phyloP scores from a whole-genome alignment of 2,797 vertebrate species.

The Parambassis ranga region DNA sequence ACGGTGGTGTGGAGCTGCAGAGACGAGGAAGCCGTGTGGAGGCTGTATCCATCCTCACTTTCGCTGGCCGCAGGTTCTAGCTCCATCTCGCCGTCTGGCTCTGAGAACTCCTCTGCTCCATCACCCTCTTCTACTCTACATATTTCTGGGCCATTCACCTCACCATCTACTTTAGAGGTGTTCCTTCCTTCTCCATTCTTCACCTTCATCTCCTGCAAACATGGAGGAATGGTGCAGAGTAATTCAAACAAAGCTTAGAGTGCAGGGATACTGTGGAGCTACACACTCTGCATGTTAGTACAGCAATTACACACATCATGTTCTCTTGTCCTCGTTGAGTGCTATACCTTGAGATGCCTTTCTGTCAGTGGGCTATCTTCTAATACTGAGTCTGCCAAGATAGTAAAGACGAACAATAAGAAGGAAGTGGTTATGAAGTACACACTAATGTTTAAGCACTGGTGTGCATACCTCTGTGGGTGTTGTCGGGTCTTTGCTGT shows the following conservation, averaged over 20 bases:
- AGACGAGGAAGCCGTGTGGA: constrained; percentile 90
- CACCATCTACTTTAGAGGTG: constrained; percentile 75
- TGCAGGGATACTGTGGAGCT: constrained; percentile 1
- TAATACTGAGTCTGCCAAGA: constrained; percentile 65
- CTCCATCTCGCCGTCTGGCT: constrained; percentile 91
- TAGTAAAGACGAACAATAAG: constrained; percentile 45
- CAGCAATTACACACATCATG: constrained; percentile 20
- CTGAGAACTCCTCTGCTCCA: constrained; percentile 89
- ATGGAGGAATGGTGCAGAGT: constrained; percentile 37
- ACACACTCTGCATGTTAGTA: constrained; percentile 10
- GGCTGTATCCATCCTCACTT: constrained; percentile 95
- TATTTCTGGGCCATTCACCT: constrained; percentile 82
- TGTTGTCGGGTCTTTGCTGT: constrained; percentile 46
- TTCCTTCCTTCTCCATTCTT: constrained; percentile 84
- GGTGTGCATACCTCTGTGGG: constrained; percentile 56
- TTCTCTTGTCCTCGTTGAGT: constrained; percentile 29
- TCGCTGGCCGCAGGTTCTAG: constrained; percentile 92
- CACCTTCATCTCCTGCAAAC: constrained; percentile 79
- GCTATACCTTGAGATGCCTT: constrained; percentile 72
- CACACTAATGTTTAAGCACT: not conserved
- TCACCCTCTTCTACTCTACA: constrained; percentile 89
- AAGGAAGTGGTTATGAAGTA: constrained; percentile 42
- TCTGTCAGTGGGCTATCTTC: constrained; percentile 65
- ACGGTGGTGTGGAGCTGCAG: constrained; percentile 90
- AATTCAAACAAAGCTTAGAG: not conserved